Base-by-base conservation (phyloP, 2,797 vertebrate genomes). In the Gephyroberyx darwinii region DNA sequence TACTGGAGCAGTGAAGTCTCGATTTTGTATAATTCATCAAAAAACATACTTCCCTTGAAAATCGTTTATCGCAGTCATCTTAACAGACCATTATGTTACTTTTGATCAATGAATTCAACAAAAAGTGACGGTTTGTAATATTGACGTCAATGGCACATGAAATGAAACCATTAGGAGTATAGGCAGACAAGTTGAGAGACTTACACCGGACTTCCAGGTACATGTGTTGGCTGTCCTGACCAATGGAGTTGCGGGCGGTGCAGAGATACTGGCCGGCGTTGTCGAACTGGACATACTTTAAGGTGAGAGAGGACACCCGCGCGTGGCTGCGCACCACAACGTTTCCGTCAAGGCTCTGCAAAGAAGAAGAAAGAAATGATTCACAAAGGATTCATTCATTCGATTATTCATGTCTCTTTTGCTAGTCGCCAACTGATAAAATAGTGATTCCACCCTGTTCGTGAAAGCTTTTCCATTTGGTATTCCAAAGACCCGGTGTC, bases 181-280 rank as follows among this genome's bases (percentile, higher is more conserved):
- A 43, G 60, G 50, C 5, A 45, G 51, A n/a, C n/a, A n/a, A 20
- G 22, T 56, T 0, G 31, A 55, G 1, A 9, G 41, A 91, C 98
- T 98, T 94, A 99, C 98, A 99, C 87, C 95, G 95, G 66, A 99
- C 97, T 91, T 99, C 97, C 64, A 99, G 94, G 93, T 94, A 96
- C 94, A 98, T 95, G 87, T 93, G 88, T 78, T 95, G 93, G 58
- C 90, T 92, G 88, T 98, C 97, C 86, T 96, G 96, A 17, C 98
- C 98, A n/a, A 99, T 98, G 89, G 96, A 94, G 92, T 98, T 99
- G 90, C 93, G 95, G 83, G 98, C 98, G 0, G 92, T 96, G 93
- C 98, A 99, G 37, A 97, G 89, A 7, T 99, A 99, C 53, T 95
- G 95, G 19, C 98, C 98, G 0, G 97, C 97, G 5, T 98, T 94